Percentiles rank a stretch among this genome's conserved stretches.
These are phyloP conservation scores for Porites evermanni DNA, from an alignment of 92 coral and sea anemone genomes.

Conservation along the genomic window DNA sequence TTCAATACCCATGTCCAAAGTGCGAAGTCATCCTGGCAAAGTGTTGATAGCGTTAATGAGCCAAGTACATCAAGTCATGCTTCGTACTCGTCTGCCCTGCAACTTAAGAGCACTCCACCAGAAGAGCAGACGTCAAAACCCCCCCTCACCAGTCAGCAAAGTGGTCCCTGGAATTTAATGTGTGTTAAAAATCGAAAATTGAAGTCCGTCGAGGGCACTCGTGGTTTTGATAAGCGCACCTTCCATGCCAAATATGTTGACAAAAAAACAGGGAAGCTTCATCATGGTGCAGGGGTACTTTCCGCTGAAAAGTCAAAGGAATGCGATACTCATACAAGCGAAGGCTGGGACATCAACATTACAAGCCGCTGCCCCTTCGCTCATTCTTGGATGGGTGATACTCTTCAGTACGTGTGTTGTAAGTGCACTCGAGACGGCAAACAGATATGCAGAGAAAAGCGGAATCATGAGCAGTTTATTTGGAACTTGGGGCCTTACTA, in stretches of 20 bases:
- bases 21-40: not conserved
- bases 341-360: too few relatives aligned
- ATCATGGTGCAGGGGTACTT: slow-evolving; percentile 64
- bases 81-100: slow-evolving; percentile 17
- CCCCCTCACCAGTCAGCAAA: not conserved
- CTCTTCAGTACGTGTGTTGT: slow-evolving; percentile 53
- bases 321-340: slow-evolving; percentile 34
- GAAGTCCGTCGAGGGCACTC: slow-evolving; percentile 5
- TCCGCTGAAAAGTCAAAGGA: slow-evolving; percentile 57
- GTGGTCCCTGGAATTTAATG: not conserved
- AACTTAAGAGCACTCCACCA: not conserved
- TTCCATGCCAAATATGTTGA: slow-evolving; percentile 38
- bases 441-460: slow-evolving; percentile 18
- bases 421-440: slow-evolving; percentile 26
- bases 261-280: slow-evolving; percentile 36
- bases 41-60: not conserved
- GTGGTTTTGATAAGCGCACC: not conserved
- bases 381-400: slow-evolving; percentile 61
- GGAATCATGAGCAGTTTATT: slow-evolving; percentile 20
- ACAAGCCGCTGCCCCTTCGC: slow-evolving; percentile 37
- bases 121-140: not conserved
- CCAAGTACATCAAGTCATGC: not conserved
- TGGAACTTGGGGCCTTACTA: slow-evolving; percentile 51
- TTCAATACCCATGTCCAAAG: not conserved
- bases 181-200: not conserved